Evolutionary conservation across 2,888 invertebrate species (phyloP), one percentile per base, ranked within the genome.

Genomic region (Sphaerophoria rueppellii): DNA sequence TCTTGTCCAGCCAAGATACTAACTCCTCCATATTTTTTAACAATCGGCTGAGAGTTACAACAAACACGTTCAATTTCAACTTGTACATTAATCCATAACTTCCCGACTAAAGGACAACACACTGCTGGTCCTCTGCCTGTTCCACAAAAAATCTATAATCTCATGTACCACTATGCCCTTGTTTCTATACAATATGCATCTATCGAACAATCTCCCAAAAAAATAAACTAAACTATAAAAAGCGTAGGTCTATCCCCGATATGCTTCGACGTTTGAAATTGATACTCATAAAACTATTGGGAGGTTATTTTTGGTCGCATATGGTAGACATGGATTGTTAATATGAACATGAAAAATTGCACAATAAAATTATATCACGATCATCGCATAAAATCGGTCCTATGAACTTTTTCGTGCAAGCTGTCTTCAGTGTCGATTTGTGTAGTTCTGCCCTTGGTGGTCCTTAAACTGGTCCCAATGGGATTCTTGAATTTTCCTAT

Each of bases 341-440:
- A 82, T 82, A 72, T 60, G 65, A 67, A 77, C n/a, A n/a, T n/a
- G n/a, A 72, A 77, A 77, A 82, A 82, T 76, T 81, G 72, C 65
- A 72, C 77, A 72, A 67, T 82, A 77, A 82, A 82, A 82, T 82
- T 77, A 82, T 82, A 77, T 82, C 81, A 82, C 81, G 81, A 82
- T 82, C 81, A 77, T 77, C 77, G 77, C 81, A 82, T 82, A 82
- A 82, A 82, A 82, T 67, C 77, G 77, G 67, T 60, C 58, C 71
- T 54, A 77, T 75, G 76, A 81, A 81, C 70, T 81, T 76, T 63
- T 57, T n/a, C n/a, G n/a, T n/a, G n/a, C n/a, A n/a, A n/a, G n/a
- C n/a, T n/a, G n/a, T n/a, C n/a, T n/a, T n/a, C n/a, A n/a, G n/a
- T n/a, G n/a, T n/a, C n/a, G n/a, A 34, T 50, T 35, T 24, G 12